Evolutionary conservation across 2,113 vertebrate species (phyloP).

Genomic region (Amazona guildingii): DNA sequence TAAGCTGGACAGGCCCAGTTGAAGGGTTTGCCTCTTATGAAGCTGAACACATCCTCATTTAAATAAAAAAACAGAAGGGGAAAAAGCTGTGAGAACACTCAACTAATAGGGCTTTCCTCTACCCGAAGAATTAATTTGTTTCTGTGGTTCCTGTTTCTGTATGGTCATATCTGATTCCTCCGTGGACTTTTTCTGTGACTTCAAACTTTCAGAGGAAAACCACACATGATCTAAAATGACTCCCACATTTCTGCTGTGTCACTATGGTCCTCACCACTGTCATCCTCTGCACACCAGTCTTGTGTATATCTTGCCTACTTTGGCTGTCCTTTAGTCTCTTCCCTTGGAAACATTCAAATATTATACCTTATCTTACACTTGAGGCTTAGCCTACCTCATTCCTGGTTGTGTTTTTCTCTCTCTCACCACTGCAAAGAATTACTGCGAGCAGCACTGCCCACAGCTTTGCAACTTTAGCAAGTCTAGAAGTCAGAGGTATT

Average conservation of each 20-base stretch:
- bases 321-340: not conserved
- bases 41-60: not conserved
- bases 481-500: not conserved
- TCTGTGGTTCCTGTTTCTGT: conserved; percentile 3
- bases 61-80: not conserved
- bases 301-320: not conserved
- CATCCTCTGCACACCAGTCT: not conserved
- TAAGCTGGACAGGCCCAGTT: not conserved
- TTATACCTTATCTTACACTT: not conserved
- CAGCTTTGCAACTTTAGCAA: not conserved
- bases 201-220: conserved; percentile 27
- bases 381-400: not conserved
- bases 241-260: conserved; percentile 36
- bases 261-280: not conserved
- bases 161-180: conserved; percentile 3
- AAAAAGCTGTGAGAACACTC: not conserved
- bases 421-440: not conserved
- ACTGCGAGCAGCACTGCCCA: not conserved
- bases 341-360: not conserved
- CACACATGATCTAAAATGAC: not conserved
- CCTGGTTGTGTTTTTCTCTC: not conserved
- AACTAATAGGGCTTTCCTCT: conserved; percentile 2
- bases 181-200: conserved; percentile 15
- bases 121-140: not conserved
- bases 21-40: not conserved